Evolutionary conservation across 1,140 invertebrate species (phyloP).

Genomic region (Pararge aegeria): DNA sequence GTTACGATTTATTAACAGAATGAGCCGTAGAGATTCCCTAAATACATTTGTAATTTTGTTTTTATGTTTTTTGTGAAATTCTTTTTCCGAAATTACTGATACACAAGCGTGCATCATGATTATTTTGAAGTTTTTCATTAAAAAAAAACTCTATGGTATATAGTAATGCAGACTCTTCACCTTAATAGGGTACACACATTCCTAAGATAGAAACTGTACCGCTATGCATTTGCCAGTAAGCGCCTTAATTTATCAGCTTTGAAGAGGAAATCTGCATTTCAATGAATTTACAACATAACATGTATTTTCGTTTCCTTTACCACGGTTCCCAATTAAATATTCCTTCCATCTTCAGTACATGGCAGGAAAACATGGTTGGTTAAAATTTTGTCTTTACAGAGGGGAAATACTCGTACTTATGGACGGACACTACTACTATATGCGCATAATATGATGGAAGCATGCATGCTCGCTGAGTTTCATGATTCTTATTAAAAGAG

Average conservation of each 20-base stretch:
- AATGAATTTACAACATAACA: conserved; percentile 8
- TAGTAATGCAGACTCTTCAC: neutral
- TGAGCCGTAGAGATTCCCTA: too few relatives aligned
- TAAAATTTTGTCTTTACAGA: neutral
- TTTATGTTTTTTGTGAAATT: too few relatives aligned
- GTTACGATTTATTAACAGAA: too few relatives aligned
- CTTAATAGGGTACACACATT: conserved; percentile 32
- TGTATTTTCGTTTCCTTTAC: conserved; percentile 12
- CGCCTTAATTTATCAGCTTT: conserved; percentile 25
- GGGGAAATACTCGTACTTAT: neutral
- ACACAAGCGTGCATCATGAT: too few relatives aligned
- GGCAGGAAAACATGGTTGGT: neutral
- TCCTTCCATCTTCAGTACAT: neutral
- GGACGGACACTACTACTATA: neutral
- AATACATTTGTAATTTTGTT: too few relatives aligned
- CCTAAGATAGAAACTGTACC: conserved; percentile 26
- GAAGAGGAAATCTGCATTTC: conserved; percentile 15
- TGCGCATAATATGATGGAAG: too few relatives aligned
- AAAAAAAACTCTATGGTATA: neutral
- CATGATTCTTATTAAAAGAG: too few relatives aligned
- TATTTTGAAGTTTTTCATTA: too few relatives aligned
- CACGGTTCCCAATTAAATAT: conserved; percentile 3
- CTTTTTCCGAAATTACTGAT: too few relatives aligned
- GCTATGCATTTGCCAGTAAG: conserved; percentile 22
- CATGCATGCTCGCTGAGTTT: too few relatives aligned